phyloP scores from a whole-genome alignment of 2,797 vertebrate species.

The Periparus ater region DNA sequence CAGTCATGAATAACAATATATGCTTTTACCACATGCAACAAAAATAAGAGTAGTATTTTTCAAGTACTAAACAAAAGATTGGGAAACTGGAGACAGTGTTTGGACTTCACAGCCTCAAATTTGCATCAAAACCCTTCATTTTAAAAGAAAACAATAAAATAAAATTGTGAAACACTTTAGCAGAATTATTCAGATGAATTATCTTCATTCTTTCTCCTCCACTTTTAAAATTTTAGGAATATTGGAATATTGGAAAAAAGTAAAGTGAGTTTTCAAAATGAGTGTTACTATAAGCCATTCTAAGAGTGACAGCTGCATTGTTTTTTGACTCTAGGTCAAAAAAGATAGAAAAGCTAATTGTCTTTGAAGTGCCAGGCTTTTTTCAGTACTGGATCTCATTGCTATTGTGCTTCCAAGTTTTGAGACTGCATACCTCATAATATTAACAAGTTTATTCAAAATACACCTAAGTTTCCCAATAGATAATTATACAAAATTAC shows the following conservation, averaged over 20 bases:
- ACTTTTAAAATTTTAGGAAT: not conserved
- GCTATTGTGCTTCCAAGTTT: conserved; percentile 32
- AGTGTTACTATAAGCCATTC: conserved; percentile 37
- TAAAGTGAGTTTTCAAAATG: conserved; percentile 47
- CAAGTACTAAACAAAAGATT: not conserved
- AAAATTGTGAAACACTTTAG: not conserved
- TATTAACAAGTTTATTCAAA: conserved; percentile 36
- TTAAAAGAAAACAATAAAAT: not conserved
- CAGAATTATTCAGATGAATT: not conserved
- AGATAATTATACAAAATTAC: not conserved
- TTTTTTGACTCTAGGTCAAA: conserved; percentile 54
- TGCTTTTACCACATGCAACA: not conserved
- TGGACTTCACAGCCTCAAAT: not conserved
- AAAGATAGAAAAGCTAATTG: conserved; percentile 64
- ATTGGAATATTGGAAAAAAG: not conserved
- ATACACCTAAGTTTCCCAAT: not conserved
- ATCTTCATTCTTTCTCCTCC: not conserved
- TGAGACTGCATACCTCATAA: conserved; percentile 14
- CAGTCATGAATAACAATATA: not conserved
- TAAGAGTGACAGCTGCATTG: conserved; percentile 45
- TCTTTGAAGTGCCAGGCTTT: conserved; percentile 52
- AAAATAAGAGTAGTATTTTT: not conserved
- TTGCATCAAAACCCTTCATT: not conserved
- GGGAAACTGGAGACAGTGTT: not conserved
- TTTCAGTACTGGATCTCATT: conserved; percentile 43